Base-by-base conservation (phyloP, 30 jellyfish, hydroid and myxozoan genomes). In the Rhopilema esculentum region DNA sequence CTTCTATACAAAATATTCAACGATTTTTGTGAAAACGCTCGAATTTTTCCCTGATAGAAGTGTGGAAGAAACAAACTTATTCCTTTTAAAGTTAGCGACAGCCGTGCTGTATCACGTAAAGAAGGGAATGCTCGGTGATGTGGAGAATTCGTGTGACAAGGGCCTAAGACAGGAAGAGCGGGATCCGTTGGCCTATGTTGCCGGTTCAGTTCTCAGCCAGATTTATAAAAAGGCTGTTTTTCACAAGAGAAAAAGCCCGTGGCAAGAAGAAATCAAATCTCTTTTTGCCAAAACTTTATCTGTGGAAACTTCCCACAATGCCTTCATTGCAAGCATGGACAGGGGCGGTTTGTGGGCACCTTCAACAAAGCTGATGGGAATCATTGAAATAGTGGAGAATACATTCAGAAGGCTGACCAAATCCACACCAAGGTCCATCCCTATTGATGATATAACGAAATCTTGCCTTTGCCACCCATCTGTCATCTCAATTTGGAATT, bases 151-250 rank as follows among this genome's bases (percentile, higher is more conserved):
- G 57, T 40, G 57, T 40, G 57, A 12, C 9, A 40, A 40, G 57
- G 57, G 57, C 9, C 73, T 63, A 63, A 70, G 32, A 30, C 49
- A 31, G 81, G 61, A 70, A 30, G 84, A 73, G 73, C 69, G 84
- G 20, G 87, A 77, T 26, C 87, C 87, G 61, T 76, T 76, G 78
- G 78, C 87, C 18, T 76, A 76, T 76, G 87, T 61, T 20, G 87
- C 77, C 27, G 87, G 87, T 28, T 76, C 87, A 50, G 87, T 76
- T 51, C 48, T 76, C 40, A 48, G 77, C 40, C 76, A 49, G 61
- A 49, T 76, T 51, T 76, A 49, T 21, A 49, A 51, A 25, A 76
- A 76, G 48, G 87, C 77, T 48, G 87, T 71, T 48, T 76, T 76
- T 76, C 61, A 31, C 76, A 76, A 76, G 21, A 51, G 76, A 48